Conservation (phyloP, 1,140 invertebrate genomes). For the Meloidogyne hapla region DNA sequence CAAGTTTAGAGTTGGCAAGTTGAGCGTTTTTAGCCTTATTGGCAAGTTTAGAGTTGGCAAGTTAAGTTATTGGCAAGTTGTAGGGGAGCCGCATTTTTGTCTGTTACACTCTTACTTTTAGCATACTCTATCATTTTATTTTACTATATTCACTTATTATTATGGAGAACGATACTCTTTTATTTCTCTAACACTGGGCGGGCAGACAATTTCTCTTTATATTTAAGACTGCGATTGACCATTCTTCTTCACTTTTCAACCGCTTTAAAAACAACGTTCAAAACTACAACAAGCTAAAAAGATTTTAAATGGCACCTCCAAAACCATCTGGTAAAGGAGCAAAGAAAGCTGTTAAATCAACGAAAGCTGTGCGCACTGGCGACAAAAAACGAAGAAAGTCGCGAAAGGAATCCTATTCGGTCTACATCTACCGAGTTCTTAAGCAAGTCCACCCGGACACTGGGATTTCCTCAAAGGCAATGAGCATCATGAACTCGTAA, state of each 20-base stretch:
- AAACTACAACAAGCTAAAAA: background rate
- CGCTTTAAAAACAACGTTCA: background rate
- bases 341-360: slow-evolving; percentile 54
- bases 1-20: too few relatives aligned
- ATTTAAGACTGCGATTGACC: background rate
- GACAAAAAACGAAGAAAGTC: slow-evolving; percentile 64
- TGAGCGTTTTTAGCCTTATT: too few relatives aligned
- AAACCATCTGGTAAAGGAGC: slow-evolving; percentile 50
- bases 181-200: background rate
- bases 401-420: slow-evolving; percentile 63
- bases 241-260: background rate
- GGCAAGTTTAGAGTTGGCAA: too few relatives aligned
- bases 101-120: background rate
- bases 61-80: too few relatives aligned
- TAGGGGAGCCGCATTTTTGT: background rate
- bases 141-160: background rate
- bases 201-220: too few relatives aligned
- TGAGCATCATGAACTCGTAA: slow-evolving; percentile 72
- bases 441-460: slow-evolving; percentile 60
- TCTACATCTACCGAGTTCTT: slow-evolving; percentile 56
- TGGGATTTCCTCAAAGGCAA: slow-evolving; percentile 69
- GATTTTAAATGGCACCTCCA: slow-evolving; percentile 32
- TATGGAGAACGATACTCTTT: too few relatives aligned
- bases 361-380: slow-evolving; percentile 28
- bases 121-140: background rate